These are phyloP conservation scores for Zoanthus sociatus DNA, from an alignment of 92 coral and sea anemone species.

Conservation along the genomic window DNA sequence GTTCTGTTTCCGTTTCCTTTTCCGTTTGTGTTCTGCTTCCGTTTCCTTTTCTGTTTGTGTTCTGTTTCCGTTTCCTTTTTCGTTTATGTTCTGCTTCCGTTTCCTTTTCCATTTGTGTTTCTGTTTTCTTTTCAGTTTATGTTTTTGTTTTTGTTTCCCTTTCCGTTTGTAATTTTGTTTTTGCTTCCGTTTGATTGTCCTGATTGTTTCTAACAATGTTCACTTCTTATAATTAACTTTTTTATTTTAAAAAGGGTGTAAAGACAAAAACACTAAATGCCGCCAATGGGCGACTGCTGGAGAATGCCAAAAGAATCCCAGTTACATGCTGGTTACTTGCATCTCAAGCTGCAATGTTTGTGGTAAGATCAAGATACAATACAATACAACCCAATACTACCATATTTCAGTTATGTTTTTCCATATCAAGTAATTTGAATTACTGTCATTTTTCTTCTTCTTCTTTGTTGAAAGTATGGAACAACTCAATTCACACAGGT, in stretches of 20 bases:
- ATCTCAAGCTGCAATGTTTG: slow-evolving; percentile 16
- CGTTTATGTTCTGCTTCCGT: background rate
- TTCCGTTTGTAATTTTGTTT: background rate
- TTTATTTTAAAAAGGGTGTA: background rate
- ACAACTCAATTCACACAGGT: background rate
- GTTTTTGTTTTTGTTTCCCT: background rate
- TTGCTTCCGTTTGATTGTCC: too few relatives aligned
- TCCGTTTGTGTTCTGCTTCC: background rate
- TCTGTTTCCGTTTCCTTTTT: too few relatives aligned
- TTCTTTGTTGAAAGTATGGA: background rate
- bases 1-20: background rate
- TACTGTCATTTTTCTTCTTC: background rate
- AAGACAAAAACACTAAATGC: slow-evolving; percentile 18
- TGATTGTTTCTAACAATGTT: too few relatives aligned
- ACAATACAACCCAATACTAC: background rate
- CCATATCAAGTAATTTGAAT: background rate
- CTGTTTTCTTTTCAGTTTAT: background rate
- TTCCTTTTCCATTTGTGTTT: background rate
- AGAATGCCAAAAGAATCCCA: slow-evolving; percentile 36
- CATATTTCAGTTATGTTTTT: too few relatives aligned
- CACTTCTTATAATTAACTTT: background rate
- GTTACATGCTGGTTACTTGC: slow-evolving; percentile 15
- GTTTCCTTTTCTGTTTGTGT: background rate
- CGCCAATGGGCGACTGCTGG: slow-evolving; percentile 14
- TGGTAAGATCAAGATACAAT: slow-evolving; percentile 12